Base-by-base conservation (phyloP, 2,888 invertebrate species). In the Eupithecia pulchellata region DNA sequence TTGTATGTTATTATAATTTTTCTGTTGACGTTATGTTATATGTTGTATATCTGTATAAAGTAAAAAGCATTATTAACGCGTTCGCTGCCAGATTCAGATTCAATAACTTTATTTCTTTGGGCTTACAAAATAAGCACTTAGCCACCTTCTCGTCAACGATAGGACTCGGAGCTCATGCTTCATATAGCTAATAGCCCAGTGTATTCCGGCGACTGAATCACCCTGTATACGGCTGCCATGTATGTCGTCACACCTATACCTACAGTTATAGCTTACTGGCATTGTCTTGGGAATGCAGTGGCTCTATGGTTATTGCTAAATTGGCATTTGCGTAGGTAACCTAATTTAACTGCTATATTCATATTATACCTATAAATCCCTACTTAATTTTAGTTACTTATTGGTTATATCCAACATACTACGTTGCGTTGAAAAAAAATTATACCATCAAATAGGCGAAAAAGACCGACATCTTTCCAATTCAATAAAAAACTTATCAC, bases 221-320 rank as follows among this genome's bases (percentile, higher is more conserved):
- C 6, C 61, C 61, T 61, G 25, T 61, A 36, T 13, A 61, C 20
- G 5, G 20, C 60, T 11, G 61, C 34, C 32, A 61, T 61, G n/a
- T n/a, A n/a, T 36, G 61, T 36, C 34, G 8, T 5, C 34, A 20
- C 4, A 20, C 4, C 11, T 17, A 30, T 32, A 34, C 20, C n/a
- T 27, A 47, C 32, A 29, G 63, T 64, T 71, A 60, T 47, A 52
- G 66, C 14, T 30, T 25, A 55, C 47, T 42, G 30, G 25, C 36
- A 71, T 68, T 71, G 71, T 68, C 71, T 61, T 30, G 71, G 64
- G 61, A 67, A 71, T 67, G 60, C 61, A 57, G 20, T 30, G 14
- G 39, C 29, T 42, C 39, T 63, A 55, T 64, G 42, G 61, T 69
- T 66, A 57, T 62, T 52, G 52, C 69, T 34, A 25, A 61, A 36